phyloP scores from a whole-genome alignment of 1,140 invertebrate species.

The Brachionus rubens region DNA sequence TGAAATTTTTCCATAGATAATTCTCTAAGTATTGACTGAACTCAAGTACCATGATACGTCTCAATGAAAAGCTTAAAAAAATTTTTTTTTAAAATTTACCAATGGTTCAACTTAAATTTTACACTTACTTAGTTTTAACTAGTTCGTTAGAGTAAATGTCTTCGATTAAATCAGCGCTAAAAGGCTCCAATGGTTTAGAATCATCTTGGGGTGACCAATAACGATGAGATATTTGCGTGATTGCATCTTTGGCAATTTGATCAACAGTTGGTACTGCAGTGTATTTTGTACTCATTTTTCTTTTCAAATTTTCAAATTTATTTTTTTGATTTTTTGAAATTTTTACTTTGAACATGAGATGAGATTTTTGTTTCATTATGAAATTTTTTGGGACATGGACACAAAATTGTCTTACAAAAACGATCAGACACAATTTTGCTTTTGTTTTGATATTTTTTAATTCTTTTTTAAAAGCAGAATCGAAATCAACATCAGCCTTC shows the following conservation, averaged over 20 bases:
- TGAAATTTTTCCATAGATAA: slow-evolving; percentile 94
- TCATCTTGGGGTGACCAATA: neutral
- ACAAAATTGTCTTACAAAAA: too few relatives aligned
- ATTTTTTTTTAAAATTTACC: slow-evolving; percentile 30
- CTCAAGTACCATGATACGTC: slow-evolving; percentile 88
- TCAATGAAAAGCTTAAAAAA: slow-evolving; percentile 76
- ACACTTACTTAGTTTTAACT: slow-evolving; percentile 56
- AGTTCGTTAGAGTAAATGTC: slow-evolving; percentile 60
- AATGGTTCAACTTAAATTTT: slow-evolving; percentile 22
- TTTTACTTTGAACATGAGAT: too few relatives aligned
- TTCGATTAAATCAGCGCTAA: slow-evolving; percentile 55
- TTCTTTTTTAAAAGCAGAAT: too few relatives aligned
- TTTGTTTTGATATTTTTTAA: too few relatives aligned
- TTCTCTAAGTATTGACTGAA: slow-evolving; percentile 93
- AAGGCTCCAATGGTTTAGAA: neutral
- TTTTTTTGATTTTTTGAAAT: too few relatives aligned
- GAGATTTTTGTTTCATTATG: too few relatives aligned
- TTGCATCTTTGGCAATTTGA: slow-evolving; percentile 76
- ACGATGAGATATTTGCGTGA: slow-evolving; percentile 62
- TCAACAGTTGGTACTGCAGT: slow-evolving; percentile 66
- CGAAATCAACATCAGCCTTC: too few relatives aligned
- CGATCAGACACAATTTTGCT: too few relatives aligned
- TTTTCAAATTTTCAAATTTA: too few relatives aligned
- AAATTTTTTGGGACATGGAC: too few relatives aligned
- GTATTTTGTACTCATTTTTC: neutral